Evolutionary conservation across 2,888 invertebrate genomes (phyloP).

Genomic region (Sisyra nigra): DNA sequence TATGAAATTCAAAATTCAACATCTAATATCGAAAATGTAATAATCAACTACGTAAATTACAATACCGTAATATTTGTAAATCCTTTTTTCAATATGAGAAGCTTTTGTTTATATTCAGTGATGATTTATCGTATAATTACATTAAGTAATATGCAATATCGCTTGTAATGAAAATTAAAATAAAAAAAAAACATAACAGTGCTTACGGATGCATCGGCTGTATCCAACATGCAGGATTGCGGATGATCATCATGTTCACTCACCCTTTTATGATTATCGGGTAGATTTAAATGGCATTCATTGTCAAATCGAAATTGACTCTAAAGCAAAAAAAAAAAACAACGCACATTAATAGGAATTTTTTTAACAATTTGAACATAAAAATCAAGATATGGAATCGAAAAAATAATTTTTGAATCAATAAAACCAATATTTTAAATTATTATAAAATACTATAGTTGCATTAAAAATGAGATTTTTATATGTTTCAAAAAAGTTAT

Average conservation of each 20-base stretch:
- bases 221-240: constrained; percentile 23
- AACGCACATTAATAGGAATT: too few species aligned
- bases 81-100: not conserved
- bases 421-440: too few species aligned
- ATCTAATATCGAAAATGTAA: constrained; percentile 6
- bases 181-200: constrained; percentile 21
- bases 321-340: constrained; percentile 37
- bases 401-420: constrained; percentile 7
- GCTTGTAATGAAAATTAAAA: constrained; percentile 10
- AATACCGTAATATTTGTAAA: not conserved
- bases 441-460: too few species aligned
- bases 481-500: too few species aligned
- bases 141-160: not conserved
- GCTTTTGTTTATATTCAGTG: not conserved
- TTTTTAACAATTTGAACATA: too few species aligned
- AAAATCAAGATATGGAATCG: too few species aligned
- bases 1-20: not conserved
- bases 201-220: constrained; percentile 43
- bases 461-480: too few species aligned
- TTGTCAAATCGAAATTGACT: constrained; percentile 99
- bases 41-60: not conserved
- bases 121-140: not conserved
- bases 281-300: constrained; percentile 94
- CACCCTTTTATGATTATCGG: constrained; percentile 98
- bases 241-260: constrained; percentile 35